A percentile compares a stretch with the other conserved stretches of the same genome.
Evolutionary conservation across 1,140 invertebrate species (phyloP).

Genomic region (Platyura marginata): DNA sequence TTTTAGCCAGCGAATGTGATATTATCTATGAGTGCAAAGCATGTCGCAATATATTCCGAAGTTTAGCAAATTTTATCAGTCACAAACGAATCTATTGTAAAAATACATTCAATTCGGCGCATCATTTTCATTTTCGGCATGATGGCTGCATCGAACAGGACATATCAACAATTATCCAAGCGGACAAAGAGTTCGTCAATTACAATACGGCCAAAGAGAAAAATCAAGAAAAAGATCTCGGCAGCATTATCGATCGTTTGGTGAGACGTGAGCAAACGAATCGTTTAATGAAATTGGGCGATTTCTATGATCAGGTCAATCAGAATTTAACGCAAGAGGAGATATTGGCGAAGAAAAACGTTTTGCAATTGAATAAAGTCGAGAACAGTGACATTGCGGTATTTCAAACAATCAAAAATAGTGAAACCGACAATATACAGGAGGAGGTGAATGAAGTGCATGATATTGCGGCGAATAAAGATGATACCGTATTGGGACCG

Average conservation of each 20-base stretch:
- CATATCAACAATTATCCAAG: conserved; percentile 15
- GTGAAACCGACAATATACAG: conserved; percentile 13
- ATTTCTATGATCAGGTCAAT: conserved; percentile 5
- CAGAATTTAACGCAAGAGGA: conserved; percentile 3
- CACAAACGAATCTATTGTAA: conserved; percentile 66
- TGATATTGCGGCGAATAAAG: conserved; percentile 11
- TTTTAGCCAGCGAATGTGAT: conserved; percentile 61
- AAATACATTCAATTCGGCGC: conserved; percentile 27
- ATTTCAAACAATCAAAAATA: conserved; percentile 17
- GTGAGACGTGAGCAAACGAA: conserved; percentile 3
- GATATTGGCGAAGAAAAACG: conserved; percentile 1
- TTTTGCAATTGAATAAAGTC: conserved; percentile 15
- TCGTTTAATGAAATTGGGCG: conserved; percentile 1
- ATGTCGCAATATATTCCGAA: conserved; percentile 67
- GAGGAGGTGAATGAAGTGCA: conserved; percentile 19
- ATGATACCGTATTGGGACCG: conserved; percentile 32
- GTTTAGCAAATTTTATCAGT: conserved; percentile 62
- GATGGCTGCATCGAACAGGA: conserved; percentile 16
- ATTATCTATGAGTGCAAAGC: conserved; percentile 70
- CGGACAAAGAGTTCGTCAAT: conserved; percentile 9
- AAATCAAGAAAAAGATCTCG: conserved; percentile 15
- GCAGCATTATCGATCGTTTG: conserved; percentile 18
- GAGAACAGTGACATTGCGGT: conserved; percentile 14
- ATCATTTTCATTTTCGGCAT: conserved; percentile 24
- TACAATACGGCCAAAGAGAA: conserved; percentile 8